A percentile compares a stretch with the other conserved stretches of the same genome.
phyloP scores from a whole-genome alignment of 2,797 vertebrate species.

The Clamator glandarius region DNA sequence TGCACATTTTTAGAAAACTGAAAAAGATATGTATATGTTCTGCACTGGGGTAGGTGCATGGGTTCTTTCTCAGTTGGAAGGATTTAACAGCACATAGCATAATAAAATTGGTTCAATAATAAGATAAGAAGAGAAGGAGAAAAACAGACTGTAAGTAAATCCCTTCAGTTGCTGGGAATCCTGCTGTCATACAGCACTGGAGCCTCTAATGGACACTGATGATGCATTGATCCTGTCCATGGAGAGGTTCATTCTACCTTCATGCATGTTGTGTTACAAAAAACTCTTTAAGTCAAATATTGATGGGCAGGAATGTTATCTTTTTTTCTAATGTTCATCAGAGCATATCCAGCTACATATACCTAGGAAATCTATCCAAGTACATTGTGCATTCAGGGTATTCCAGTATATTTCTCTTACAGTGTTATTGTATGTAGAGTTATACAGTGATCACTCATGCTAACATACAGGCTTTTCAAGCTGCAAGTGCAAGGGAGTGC shows the following conservation, averaged over 20 bases:
- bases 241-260: neutral
- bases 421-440: neutral
- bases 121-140: neutral
- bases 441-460: neutral
- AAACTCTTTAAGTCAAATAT: neutral
- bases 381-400: neutral
- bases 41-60: neutral
- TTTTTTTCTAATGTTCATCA: neutral
- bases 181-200: neutral
- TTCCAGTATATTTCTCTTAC: neutral
- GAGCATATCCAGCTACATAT: neutral
- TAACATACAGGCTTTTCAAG: neutral
- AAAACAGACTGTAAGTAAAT: neutral
- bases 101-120: neutral
- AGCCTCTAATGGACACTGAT: neutral
- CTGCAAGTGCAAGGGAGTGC: neutral
- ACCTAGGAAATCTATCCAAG: neutral
- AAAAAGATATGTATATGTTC: neutral
- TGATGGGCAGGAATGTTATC: neutral
- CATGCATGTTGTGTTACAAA: neutral
- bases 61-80: neutral
- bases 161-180: neutral
- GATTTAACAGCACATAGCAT: neutral
- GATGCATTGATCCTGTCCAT: neutral
- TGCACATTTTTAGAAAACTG: neutral